Evolutionary conservation across 1,140 invertebrate genomes (phyloP).

Genomic region (Chrysomallon squamiferum): DNA sequence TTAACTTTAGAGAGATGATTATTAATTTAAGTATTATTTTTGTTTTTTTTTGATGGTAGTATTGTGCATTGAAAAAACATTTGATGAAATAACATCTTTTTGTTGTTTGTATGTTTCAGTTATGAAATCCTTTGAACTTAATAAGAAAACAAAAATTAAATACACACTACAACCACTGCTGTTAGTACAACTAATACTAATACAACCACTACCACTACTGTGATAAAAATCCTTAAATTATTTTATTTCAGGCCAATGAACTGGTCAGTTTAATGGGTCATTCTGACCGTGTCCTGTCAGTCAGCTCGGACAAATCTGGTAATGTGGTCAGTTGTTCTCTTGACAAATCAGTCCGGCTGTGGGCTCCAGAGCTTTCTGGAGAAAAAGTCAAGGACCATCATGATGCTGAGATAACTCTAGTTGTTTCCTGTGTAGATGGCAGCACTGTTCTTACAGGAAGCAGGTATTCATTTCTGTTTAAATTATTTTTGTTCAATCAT

Average conservation of each 20-base stretch:
- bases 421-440: constrained; percentile 15
- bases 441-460: constrained; percentile 37
- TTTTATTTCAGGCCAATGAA: constrained; percentile 44
- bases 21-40: neutral
- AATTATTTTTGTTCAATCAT: neutral
- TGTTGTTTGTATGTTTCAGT: neutral
- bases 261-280: constrained; percentile 50
- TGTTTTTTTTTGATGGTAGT: no score
- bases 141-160: no score
- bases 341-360: constrained; percentile 47
- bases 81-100: neutral
- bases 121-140: neutral
- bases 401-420: constrained; percentile 46
- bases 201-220: no score
- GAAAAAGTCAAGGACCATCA: constrained; percentile 23
- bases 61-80: neutral
- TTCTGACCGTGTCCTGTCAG: constrained; percentile 48
- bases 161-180: no score
- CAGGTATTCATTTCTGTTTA: constrained; percentile 43
- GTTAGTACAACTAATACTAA: no score
- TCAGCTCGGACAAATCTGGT: constrained; percentile 33
- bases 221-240: no score
- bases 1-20: neutral
- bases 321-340: constrained; percentile 45
- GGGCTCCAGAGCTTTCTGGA: constrained; percentile 36